Evolutionary conservation across 2,888 invertebrate species (phyloP).

Genomic region (Drosophila kambysellisi): DNA sequence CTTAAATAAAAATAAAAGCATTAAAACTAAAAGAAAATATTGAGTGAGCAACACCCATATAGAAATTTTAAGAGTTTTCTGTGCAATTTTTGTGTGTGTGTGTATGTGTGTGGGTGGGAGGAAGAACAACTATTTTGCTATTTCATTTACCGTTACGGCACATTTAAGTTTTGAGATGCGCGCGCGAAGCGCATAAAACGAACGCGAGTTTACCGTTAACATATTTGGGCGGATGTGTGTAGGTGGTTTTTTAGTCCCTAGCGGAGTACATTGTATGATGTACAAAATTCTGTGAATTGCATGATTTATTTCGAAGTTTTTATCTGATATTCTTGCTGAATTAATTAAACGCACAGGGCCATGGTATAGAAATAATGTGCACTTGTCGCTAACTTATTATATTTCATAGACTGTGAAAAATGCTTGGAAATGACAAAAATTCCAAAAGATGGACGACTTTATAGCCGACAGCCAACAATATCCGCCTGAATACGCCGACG

Average conservation of each 20-base stretch:
- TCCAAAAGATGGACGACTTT: constrained; percentile 16
- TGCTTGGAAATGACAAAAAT: constrained; percentile 59
- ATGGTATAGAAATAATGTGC: constrained; percentile 45
- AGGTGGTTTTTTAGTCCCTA: constrained; percentile 34
- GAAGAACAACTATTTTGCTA: constrained; percentile 59
- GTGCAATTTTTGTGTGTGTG: constrained; percentile 47
- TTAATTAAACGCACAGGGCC: constrained; percentile 31
- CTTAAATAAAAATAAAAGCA: constrained; percentile 77
- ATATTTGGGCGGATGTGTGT: constrained; percentile 58
- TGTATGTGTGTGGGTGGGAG: constrained; percentile 8
- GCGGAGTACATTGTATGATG: constrained; percentile 35
- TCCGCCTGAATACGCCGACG: constrained; percentile 9
- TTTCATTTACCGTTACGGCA: constrained; percentile 80
- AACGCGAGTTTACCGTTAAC: constrained; percentile 80
- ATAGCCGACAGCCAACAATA: constrained; percentile 8
- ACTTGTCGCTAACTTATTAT: constrained; percentile 82
- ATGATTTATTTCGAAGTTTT: constrained; percentile 18
- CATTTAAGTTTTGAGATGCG: constrained; percentile 81
- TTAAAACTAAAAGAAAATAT: constrained; percentile 60
- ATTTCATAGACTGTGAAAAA: constrained; percentile 83
- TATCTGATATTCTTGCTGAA: constrained; percentile 23
- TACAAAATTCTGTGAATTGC: constrained; percentile 33
- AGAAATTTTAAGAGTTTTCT: constrained; percentile 67
- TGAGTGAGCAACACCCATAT: constrained; percentile 20
- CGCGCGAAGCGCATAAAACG: constrained; percentile 79